phyloP scores from a whole-genome alignment of 2,888 invertebrate species.

The Sabellastarte sp. region DNA sequence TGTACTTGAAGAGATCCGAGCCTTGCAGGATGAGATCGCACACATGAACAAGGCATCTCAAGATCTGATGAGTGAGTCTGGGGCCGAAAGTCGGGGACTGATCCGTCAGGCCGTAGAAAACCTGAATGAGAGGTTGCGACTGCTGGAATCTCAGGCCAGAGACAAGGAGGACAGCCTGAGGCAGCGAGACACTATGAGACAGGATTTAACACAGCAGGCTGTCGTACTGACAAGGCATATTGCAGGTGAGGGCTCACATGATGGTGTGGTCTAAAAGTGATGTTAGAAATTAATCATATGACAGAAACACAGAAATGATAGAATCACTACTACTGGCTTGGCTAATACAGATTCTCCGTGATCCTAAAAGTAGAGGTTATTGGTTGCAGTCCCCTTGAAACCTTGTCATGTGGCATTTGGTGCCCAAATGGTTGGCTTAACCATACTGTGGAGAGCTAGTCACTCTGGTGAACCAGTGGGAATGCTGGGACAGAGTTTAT shows the following conservation, averaged over 20 bases:
- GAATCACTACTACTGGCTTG: too few relatives aligned
- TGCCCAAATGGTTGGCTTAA: too few relatives aligned
- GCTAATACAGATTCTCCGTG: too few relatives aligned
- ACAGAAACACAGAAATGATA: too few relatives aligned
- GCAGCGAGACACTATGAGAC: neutral
- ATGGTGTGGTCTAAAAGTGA: too few relatives aligned
- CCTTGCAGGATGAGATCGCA: constrained; percentile 59
- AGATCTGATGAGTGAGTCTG: constrained; percentile 36
- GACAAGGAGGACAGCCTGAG: constrained; percentile 30
- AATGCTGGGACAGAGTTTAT: too few relatives aligned
- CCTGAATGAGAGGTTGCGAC: constrained; percentile 38
- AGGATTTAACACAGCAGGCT: neutral
- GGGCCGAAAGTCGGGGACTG: constrained; percentile 37
- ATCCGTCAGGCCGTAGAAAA: constrained; percentile 40
- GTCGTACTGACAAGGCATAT: neutral
- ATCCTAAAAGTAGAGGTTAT: too few relatives aligned
- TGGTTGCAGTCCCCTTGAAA: too few relatives aligned
- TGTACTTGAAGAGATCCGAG: constrained; percentile 45
- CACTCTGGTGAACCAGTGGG: too few relatives aligned
- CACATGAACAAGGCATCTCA: constrained; percentile 39
- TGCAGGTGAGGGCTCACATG: neutral
- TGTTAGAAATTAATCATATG: too few relatives aligned
- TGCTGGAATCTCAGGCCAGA: constrained; percentile 41
- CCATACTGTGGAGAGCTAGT: too few relatives aligned
- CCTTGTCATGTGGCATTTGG: too few relatives aligned